Conservation (phyloP, 2,113 vertebrate species). For the Gobio gobio region DNA sequence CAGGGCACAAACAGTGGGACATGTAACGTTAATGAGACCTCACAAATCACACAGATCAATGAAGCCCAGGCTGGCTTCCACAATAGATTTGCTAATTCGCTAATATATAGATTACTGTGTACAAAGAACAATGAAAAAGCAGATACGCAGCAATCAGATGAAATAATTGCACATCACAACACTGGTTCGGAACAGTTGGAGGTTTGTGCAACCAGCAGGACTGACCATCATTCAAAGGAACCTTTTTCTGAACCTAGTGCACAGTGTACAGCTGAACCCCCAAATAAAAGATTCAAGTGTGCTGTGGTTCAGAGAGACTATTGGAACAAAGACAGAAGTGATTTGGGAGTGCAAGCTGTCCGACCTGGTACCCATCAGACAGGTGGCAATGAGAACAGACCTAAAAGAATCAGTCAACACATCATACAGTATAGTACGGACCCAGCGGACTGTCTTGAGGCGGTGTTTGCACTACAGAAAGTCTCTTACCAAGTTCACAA, state of each 20-base stretch:
- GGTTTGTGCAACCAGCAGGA: background rate
- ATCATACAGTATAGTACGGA: constrained; percentile 9
- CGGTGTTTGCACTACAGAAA: constrained; percentile 24
- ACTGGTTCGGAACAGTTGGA: background rate
- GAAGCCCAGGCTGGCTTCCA: background rate
- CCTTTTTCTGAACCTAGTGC: background rate
- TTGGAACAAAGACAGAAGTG: constrained; percentile 3
- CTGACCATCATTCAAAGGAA: background rate
- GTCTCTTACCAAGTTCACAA: constrained; percentile 18
- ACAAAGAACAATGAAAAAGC: background rate
- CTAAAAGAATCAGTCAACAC: background rate
- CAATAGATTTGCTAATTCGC: accelerated
- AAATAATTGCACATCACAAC: background rate
- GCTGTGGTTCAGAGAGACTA: background rate
- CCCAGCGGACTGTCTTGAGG: constrained; percentile 18
- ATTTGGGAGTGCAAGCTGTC: background rate
- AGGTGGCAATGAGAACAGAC: background rate
- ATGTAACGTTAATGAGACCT: background rate
- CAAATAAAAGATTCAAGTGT: background rate
- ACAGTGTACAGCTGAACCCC: background rate
- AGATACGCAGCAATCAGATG: background rate
- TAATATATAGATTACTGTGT: background rate
- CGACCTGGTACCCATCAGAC: background rate
- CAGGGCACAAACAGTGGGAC: background rate
- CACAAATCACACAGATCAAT: background rate